Base-by-base conservation (phyloP, 2,888 invertebrate genomes). In the Melitaea athalia region DNA sequence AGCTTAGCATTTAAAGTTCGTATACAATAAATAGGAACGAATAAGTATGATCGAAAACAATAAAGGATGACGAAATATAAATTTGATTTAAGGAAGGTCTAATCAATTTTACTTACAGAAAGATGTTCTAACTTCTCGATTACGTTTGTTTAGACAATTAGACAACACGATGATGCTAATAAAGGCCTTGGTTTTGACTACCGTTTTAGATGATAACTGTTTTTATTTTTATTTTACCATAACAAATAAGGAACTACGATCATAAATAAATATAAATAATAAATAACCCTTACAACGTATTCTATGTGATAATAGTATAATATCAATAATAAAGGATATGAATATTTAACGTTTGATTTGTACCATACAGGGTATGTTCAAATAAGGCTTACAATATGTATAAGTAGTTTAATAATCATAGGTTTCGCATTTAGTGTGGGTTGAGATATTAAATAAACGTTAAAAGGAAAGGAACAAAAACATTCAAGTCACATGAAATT, bases 101-200 rank as follows among this genome's bases (percentile, higher is more conserved):
- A 33, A 55, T 53, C 38, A 42, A 70, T 63, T 62, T 59, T 55
- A 64, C 68, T 65, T 65, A 50, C 64, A 67, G 70, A 70, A 68
- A 59, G 42, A 42, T 31, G 38, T 62, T 59, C 57, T 59, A 70
- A 50, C 47, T 47, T 49, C 55, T 67, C 60, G 61, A 64, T 63
- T 64, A 64, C 55, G 49, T 67, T 50, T 64, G 43, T 49, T 53
- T 24, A 10, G 24, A 47, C 15, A 63, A 47, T 53, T 24, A 10
- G 24, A 47, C 15, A 63, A 47, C 63, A 49, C 33, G 43, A 52
- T 47, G 61, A 59, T 64, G 64, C 67, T 63, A 42, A 65, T 55
- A 33, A 24, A 45, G 68, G 59, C 71, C 72, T 72, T 71, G 67
- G 52, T 60, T 59, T 43, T 50, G 59, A 66, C 64, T 69, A 67